Base-by-base conservation (phyloP, 1,140 invertebrate genomes). In the Adelges cooleyi region DNA sequence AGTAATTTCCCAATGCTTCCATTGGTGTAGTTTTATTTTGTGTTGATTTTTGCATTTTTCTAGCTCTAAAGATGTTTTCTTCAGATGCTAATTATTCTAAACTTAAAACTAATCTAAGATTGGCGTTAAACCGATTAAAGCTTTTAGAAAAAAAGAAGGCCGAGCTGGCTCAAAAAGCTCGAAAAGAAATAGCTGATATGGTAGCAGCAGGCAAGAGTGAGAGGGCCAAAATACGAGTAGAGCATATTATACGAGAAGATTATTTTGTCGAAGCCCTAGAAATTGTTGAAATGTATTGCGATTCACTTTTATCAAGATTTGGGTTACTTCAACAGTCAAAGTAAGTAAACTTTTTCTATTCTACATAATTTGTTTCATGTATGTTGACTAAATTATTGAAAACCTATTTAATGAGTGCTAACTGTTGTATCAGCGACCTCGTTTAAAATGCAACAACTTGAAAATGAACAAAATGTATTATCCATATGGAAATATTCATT, bases 201-300 rank as follows among this genome's bases (percentile, higher is more conserved):
- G 86, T 99, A 68, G 80, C 81, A 46, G 83, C 82, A 66, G 89
- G 89, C 44, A 99, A 99, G 81, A 81, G 82, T 71, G 94, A 98
- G 78, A 79, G 88, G 67, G 96, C 96, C 0, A 91, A 92, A 75
- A 98, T 99, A 68, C 80, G 95, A 38, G 96, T 99, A 0, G 96
- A 99, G 75, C 90, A 98, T 68, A 99, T 99, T 51, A 97, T 99
- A 65, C 84, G 96, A 23, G 96, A 99, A 79, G 96, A 99, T 78
- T 99, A 99, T 75, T 82, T 98, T 76, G 95, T 99, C 1, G 97
- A 99, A 78, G 95, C 95, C 0, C 95, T 98, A 88, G 97, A 99
- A 82, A 81, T 99, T 49, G 81, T 99, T 2, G 97, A 99, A 80
- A 98, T 98, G 93, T 99, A 95, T 74, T 98, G 95, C 78, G 97